Evolutionary conservation across 2,888 invertebrate species (phyloP).

Genomic region (Caenorhabditis sp.): DNA sequence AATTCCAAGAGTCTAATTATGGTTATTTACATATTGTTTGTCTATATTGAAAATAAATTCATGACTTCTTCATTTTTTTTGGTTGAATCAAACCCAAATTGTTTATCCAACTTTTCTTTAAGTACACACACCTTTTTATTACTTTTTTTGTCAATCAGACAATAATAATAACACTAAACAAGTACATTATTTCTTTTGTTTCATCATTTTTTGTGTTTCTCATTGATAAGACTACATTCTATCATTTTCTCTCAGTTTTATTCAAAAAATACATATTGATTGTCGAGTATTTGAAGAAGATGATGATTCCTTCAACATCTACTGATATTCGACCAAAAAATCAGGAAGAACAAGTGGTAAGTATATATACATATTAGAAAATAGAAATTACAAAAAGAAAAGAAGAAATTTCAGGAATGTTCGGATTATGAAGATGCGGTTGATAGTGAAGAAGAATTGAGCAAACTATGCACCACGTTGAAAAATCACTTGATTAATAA

Average conservation of each 20-base stretch:
- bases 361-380: not conserved
- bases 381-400: not conserved
- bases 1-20: conserved; percentile 33
- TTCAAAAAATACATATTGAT: not conserved
- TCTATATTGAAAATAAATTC: not conserved
- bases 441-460: conserved; percentile 30
- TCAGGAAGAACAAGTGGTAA: conserved; percentile 11
- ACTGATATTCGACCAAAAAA: conserved; percentile 15
- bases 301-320: conserved; percentile 36
- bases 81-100: not conserved
- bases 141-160: not conserved
- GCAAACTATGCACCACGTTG: conserved; percentile 20
- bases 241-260: conserved; percentile 1
- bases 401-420: conserved; percentile 14
- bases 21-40: not conserved
- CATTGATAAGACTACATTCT: conserved; percentile 9
- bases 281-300: not conserved
- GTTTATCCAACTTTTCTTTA: too few relatives aligned
- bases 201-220: not conserved
- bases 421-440: conserved; percentile 43
- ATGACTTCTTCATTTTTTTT: not conserved
- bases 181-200: not conserved
- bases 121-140: too few relatives aligned
- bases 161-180: not conserved
- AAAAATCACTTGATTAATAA: conserved; percentile 21